Evolutionary conservation across 30 jellyfish, hydroid and myxozoan species (phyloP), one percentile per base, ranked within the genome.

Genomic region (Hydractinia symbiolongicarpus): DNA sequence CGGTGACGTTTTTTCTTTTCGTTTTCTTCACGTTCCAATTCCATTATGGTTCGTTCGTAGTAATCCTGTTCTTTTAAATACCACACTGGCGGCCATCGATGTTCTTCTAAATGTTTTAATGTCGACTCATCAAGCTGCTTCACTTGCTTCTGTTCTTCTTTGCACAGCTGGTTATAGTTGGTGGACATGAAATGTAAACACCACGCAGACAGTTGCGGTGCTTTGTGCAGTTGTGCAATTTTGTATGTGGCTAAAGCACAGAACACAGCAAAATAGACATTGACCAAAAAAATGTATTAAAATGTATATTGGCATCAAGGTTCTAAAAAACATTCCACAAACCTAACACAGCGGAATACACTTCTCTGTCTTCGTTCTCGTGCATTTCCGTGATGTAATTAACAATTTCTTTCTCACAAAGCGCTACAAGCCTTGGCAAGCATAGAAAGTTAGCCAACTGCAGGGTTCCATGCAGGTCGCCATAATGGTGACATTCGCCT

Each of bases 21-120:
- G 50, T 83, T 88, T 67, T 79, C 79, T 49, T 90, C 97, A 8
- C 54, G 57, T 57, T 85, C 95, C 54, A 85, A 83, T 74, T 86
- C 90, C 57, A 49, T 81, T 54, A 78, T 54, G 15, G 88, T 79
- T 50, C 83, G 81, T 66, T 54, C 66, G 78, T 86, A 90, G 51
- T 67, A 77, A 60, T 90, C 97, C 55, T 86, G 91, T 54, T 90
- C 97, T 57, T 90, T 90, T 64, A 90, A 82, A 62, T 90, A 90
- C 97, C 97, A 90, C 10, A 86, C 91, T 30, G 97, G 97, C 30
- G 97, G 97, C 97, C 97, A 90, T 8, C 97, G 95, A 61, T 90
- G 88, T 74, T 90, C 90, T 57, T 90, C 97, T 54, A 90, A 62
- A 52, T 86, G 82, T 80, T 85, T 90, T 85, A 57, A 67, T 4